Conservation (phyloP, 2,888 invertebrate species). For the Tribolium freemani region DNA sequence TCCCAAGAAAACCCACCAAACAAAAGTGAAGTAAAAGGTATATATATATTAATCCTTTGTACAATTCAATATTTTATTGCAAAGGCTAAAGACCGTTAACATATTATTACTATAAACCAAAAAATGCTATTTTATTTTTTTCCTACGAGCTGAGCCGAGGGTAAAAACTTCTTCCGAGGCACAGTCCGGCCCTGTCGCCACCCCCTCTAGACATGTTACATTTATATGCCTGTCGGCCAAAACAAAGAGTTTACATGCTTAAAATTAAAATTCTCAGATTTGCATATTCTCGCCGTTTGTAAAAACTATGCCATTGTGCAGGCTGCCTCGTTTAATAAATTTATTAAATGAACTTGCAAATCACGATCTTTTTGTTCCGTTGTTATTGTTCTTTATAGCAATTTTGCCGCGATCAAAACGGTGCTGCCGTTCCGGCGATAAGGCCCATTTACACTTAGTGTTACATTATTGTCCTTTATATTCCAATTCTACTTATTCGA, state of each 20-base stretch:
- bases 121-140: too few relatives aligned
- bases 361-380: slow-evolving; percentile 40
- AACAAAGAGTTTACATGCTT: slow-evolving; percentile 52
- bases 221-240: slow-evolving; percentile 45
- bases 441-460: slow-evolving; percentile 31
- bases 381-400: slow-evolving; percentile 41
- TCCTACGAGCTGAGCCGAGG: too few relatives aligned
- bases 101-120: too few relatives aligned
- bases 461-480: slow-evolving; percentile 25
- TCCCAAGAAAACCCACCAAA: too few relatives aligned
- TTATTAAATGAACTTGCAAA: slow-evolving; percentile 48
- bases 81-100: too few relatives aligned
- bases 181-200: background rate
- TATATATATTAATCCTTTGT: too few relatives aligned
- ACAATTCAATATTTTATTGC: too few relatives aligned
- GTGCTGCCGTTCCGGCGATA: slow-evolving; percentile 15
- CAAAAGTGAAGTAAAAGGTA: too few relatives aligned
- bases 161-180: too few relatives aligned
- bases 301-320: slow-evolving; percentile 43
- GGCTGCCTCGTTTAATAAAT: slow-evolving; percentile 43
- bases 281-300: slow-evolving; percentile 57
- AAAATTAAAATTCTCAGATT: slow-evolving; percentile 56
- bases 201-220: slow-evolving; percentile 46
- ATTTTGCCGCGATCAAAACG: slow-evolving; percentile 20
- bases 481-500: slow-evolving; percentile 20